phyloP scores from a whole-genome alignment of 2,888 invertebrate species.

The Epinotia bilunana region DNA sequence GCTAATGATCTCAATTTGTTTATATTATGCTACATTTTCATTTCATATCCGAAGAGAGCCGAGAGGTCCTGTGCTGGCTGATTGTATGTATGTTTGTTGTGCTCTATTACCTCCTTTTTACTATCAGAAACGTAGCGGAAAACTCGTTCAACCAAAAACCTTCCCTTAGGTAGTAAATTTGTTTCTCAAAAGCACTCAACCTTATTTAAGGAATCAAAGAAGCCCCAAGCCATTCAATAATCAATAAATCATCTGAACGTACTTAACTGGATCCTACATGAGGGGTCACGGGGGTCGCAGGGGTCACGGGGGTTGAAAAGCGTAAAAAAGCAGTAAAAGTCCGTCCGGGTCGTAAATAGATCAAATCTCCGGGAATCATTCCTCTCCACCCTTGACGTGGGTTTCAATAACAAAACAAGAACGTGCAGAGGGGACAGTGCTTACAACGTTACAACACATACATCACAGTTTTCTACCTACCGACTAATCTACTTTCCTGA shows the following conservation, averaged over 20 bases:
- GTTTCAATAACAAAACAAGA: neutral
- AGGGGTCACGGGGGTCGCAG: constrained; percentile 1
- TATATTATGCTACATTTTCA: too few relatives aligned
- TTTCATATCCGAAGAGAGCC: too few relatives aligned
- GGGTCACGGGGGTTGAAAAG: constrained; percentile 40
- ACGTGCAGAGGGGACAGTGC: constrained; percentile 15
- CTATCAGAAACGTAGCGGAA: neutral
- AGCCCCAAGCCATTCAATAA: constrained; percentile 33
- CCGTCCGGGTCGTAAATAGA: constrained; percentile 39
- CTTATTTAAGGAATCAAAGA: constrained; percentile 35
- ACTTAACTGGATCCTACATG: constrained; percentile 28
- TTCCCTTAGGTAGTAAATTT: constrained; percentile 17
- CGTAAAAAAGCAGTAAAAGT: constrained; percentile 43
- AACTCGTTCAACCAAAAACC: neutral
- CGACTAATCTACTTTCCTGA: neutral
- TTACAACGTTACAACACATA: neutral
- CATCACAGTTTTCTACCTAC: neutral
- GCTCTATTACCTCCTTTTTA: too few relatives aligned
- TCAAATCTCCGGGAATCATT: constrained; percentile 38
- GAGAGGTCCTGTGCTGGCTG: too few relatives aligned
- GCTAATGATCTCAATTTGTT: too few relatives aligned
- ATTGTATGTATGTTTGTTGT: too few relatives aligned
- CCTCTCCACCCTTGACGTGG: constrained; percentile 26
- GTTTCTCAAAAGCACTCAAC: constrained; percentile 10
- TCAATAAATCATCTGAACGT: constrained; percentile 42